Conservation (phyloP, 23 tunicate species). For the Corella eumyota region DNA sequence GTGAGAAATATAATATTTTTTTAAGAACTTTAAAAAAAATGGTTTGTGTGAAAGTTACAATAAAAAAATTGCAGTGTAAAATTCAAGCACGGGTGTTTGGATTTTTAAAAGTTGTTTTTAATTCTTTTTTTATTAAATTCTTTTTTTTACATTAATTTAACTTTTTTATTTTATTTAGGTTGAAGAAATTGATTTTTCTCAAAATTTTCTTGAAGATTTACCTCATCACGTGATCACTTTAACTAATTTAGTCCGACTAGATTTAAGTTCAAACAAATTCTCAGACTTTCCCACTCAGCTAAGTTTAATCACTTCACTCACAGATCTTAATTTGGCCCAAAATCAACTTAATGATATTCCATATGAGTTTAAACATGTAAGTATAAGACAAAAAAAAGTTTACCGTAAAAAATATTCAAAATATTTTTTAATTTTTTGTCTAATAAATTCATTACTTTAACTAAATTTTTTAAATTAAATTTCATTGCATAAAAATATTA, state of each 20-base stretch:
- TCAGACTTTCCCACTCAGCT: conserved; percentile 39
- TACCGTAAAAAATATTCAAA: not conserved
- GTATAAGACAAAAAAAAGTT: conserved; percentile 1
- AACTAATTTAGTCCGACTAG: conserved; percentile 14
- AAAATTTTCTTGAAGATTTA: conserved; percentile 14
- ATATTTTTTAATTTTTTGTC: not conserved
- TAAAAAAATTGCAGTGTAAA: not conserved
- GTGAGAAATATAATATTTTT: conserved; percentile 2
- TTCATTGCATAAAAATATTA: too few species aligned
- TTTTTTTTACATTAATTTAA: too few species aligned
- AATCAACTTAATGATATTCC: conserved; percentile 42
- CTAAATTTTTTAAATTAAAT: too few species aligned
- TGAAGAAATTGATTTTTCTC: conserved; percentile 33
- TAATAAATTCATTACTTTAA: not conserved
- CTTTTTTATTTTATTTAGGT: conserved; percentile 9
- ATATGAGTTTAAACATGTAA: conserved; percentile 34
- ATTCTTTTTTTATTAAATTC: not conserved
- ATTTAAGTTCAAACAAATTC: conserved; percentile 37
- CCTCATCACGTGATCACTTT: conserved; percentile 26
- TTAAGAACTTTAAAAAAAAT: not conserved
- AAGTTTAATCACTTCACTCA: conserved; percentile 19
- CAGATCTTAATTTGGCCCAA: conserved; percentile 11
- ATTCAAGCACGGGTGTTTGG: not conserved
- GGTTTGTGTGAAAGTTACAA: not conserved
- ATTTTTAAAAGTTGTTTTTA: not conserved